Evolutionary conservation across 37 sponge, comb jelly and placozoan genomes (phyloP), one percentile per base, ranked within the genome.

Genomic region (Chondrilla cf. caribensis): DNA sequence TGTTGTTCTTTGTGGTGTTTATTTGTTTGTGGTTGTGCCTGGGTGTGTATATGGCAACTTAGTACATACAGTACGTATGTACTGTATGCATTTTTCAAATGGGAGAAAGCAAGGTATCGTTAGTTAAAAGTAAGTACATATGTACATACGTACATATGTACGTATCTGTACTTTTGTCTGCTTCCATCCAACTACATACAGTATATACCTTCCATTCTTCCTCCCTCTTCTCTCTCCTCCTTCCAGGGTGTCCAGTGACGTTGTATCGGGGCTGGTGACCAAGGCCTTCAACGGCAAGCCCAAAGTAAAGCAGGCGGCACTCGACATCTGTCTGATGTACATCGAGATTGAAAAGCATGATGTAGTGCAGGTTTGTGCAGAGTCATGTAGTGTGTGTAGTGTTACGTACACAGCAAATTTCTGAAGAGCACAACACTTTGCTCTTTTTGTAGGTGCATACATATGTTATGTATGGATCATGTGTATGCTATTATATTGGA

Each of bases 281-380:
- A 97, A 97, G 86, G 90, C 93, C 60, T 80, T 97, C 41, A 95
- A 95, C 60, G 93, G 90, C 31, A 84, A 89, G 18, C 87, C 98
- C 67, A 97, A 97, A 84, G 89, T 93, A 0, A 97, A 95, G 64
- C 88, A 91, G 57, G 41, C 78, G 2, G 86, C 86, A 3, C 54
- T 88, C 33, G 58, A 60, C 39, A 62, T 95, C 31, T 94, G 93
- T 55, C 83, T 97, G 76, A 92, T 92, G 86, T 97, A 78, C 82
- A 84, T 95, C 22, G 98, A 97, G 79, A 92, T 95, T 60, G 98
- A 97, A 83, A 84, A 93, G 78, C 86, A 85, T 54, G 96, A 84
- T 32, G 57, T 79, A 26, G 93, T 93, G 15, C 80, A 80, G 79
- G 89, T 89, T 22, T 28, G 83, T 83, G 73, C 19, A 22, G 65